Base-by-base conservation (phyloP, 2,113 vertebrate species). In the Dicaeum eximium region DNA sequence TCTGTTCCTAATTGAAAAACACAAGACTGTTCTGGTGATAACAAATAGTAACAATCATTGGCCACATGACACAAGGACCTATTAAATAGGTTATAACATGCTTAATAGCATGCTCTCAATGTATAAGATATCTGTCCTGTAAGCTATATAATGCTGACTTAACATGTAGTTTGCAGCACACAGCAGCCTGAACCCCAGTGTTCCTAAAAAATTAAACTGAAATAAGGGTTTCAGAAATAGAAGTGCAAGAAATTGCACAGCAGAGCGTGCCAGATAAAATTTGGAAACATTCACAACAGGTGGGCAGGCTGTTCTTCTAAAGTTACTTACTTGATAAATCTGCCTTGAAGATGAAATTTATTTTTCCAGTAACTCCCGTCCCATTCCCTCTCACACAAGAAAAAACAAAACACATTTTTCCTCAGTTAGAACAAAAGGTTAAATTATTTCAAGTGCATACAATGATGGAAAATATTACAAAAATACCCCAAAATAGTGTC, bases 351-450 rank as follows among this genome's bases (percentile, higher is more conserved):
- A 80, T 80, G 85, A 81, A 96, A 95, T 96, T 96, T 97, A 77
- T 94, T 96, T 97, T 97, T 97, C 92, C 91, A 95, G 95, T 53
- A 92, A 93, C 88, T 94, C 92, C 92, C 58, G 80, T 92, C 85
- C 85, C 71, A 93, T 85, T 38, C 45, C 60, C 47, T 93, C 56
- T 90, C 22, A 58, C 67, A 81, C 27, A 54, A 25, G 25, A 72
- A 86, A 90, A 65, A 86, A 79, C 62, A 93, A 93, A 80, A 45
- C 81, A 95, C 21, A 73, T 90, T 94, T 94, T 92, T 88, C 47
- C 38, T 86, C 56, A 67, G 75, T 62, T 58, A 81, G 91, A 94
- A 86, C 92, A 88, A 94, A 97, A 93, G 86, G 94, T 97, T 94
- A 95, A 92, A 95, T 85, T 74, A 78, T 62, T 94, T 95, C 67